Evolutionary conservation across 1,140 invertebrate species (phyloP).

Genomic region (Spodoptera litura): DNA sequence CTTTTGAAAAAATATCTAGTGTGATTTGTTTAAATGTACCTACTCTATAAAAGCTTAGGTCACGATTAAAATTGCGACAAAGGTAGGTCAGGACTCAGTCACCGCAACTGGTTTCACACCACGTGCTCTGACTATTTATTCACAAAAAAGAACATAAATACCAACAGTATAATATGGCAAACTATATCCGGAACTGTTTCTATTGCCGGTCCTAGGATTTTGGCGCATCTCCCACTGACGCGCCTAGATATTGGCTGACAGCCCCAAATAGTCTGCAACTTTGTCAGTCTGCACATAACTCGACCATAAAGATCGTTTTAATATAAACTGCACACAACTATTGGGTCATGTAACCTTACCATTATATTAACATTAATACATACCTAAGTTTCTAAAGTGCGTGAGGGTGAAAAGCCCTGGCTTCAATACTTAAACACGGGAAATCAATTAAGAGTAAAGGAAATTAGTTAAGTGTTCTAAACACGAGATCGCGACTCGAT

Average conservation of each 20-base stretch:
- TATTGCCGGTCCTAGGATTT: neutral
- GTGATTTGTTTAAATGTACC: no score
- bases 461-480: slow-evolving; percentile 9
- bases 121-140: no score
- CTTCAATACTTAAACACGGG: slow-evolving; percentile 7
- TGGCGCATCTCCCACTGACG: slow-evolving; percentile 10
- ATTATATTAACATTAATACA: neutral
- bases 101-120: no score
- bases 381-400: neutral
- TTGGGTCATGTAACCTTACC: neutral
- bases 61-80: no score
- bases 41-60: no score
- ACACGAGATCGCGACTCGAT: neutral
- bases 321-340: neutral
- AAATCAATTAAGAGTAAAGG: slow-evolving; percentile 32
- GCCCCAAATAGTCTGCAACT: neutral
- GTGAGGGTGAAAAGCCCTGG: neutral
- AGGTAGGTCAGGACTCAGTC: no score
- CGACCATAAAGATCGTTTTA: neutral
- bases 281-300: neutral
- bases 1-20: no score
- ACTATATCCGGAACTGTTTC: slow-evolving; percentile 4
- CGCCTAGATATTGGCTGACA: slow-evolving; percentile 26
- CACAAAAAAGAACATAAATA: no score
- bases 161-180: neutral